phyloP scores from a whole-genome alignment of 2,797 vertebrate genomes.

The Merluccius polli region DNA sequence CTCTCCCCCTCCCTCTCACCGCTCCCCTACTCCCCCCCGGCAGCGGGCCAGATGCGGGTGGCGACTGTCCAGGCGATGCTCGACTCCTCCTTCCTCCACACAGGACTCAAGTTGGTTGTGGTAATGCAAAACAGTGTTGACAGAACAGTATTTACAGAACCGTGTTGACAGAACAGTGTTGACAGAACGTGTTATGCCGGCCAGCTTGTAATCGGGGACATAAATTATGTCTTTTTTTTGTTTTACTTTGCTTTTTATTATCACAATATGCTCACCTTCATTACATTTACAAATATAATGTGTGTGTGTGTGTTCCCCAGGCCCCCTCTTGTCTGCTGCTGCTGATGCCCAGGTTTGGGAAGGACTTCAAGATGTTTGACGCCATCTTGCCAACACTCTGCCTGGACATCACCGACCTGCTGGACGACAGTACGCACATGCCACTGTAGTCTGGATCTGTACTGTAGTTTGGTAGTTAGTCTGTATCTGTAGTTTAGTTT shows the following conservation, averaged over 20 bases:
- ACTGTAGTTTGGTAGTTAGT: background rate
- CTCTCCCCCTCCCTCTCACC: constrained; percentile 41
- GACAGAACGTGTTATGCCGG: no score
- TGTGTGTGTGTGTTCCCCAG: constrained; percentile 47
- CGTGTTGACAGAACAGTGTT: background rate
- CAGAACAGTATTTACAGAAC: no score
- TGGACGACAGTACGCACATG: constrained; percentile 75
- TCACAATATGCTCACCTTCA: background rate
- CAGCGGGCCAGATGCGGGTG: constrained; percentile 54
- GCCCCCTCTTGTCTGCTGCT: constrained; percentile 80
- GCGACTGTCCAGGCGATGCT: constrained; percentile 78
- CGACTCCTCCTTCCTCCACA: constrained; percentile 77
- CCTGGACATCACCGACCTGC: constrained; percentile 82
- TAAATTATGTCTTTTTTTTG: background rate
- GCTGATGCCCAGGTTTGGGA: constrained; percentile 83
- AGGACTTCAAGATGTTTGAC: constrained; percentile 84
- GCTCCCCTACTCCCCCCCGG: constrained; percentile 33
- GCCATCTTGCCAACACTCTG: constrained; percentile 76
- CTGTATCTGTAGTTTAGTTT: background rate
- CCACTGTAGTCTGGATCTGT: background rate
- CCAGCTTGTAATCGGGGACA: background rate
- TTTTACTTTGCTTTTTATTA: no score
- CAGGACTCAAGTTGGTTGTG: constrained; percentile 81
- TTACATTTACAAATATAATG: background rate
- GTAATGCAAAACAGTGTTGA: constrained; percentile 43